Conservation (phyloP, 2,888 invertebrate genomes). For the Eristalinus sepulchralis region DNA sequence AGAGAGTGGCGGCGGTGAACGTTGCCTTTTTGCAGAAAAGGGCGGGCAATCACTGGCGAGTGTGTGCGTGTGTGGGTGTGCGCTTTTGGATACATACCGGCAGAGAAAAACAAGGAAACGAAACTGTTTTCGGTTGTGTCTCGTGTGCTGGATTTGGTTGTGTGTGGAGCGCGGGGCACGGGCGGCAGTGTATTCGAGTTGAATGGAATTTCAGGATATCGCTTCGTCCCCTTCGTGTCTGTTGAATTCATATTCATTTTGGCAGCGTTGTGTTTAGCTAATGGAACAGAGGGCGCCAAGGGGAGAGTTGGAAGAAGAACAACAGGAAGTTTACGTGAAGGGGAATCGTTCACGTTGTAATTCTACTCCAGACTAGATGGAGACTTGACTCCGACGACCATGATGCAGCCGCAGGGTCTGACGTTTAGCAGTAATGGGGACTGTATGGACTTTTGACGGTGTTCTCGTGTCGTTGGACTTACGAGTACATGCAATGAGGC, state of each 20-base stretch:
- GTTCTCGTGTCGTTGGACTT: no score
- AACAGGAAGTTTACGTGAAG: background rate
- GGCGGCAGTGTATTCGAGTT: slow-evolving; percentile 46
- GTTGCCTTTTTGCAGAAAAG: slow-evolving; percentile 43
- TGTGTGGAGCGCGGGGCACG: background rate
- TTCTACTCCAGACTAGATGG: background rate
- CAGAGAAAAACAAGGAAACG: slow-evolving; percentile 8
- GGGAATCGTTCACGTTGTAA: background rate
- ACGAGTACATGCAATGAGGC: no score
- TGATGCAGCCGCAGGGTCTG: background rate
- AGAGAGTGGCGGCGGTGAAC: slow-evolving; percentile 11
- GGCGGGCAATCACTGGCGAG: background rate
- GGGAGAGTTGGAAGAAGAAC: background rate
- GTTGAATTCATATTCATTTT: slow-evolving; percentile 53
- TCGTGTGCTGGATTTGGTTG: background rate
- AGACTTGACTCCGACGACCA: background rate
- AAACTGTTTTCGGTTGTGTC: slow-evolving; percentile 11
- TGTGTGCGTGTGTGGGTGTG: background rate
- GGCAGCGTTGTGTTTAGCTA: slow-evolving; percentile 22
- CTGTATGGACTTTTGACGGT: background rate
- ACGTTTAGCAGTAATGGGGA: no score
- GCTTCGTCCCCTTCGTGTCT: slow-evolving; percentile 42
- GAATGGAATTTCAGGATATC: slow-evolving; percentile 56
- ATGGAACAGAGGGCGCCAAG: background rate
- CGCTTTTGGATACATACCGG: slow-evolving; percentile 15